Conservation (phyloP, 2,113 vertebrate genomes). For the Perca fluviatilis region DNA sequence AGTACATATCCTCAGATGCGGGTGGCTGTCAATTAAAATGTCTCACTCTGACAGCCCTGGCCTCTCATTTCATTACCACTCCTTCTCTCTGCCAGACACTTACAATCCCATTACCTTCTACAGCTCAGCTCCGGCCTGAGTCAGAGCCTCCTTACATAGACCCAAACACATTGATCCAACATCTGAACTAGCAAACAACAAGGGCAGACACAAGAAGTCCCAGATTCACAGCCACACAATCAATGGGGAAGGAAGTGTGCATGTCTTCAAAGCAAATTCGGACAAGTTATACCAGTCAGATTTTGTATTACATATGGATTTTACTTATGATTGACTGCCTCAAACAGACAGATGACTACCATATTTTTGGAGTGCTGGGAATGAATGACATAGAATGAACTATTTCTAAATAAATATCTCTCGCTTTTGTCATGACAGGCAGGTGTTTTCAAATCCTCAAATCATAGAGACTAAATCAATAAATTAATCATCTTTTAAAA, state of each 20-base stretch:
- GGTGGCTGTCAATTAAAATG: slow-evolving; percentile 37
- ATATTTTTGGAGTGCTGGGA: slow-evolving; percentile 3
- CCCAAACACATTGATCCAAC: slow-evolving; percentile 68
- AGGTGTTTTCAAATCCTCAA: slow-evolving; percentile 26
- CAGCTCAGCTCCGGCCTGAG: slow-evolving; percentile 36
- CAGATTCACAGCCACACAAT: slow-evolving; percentile 48
- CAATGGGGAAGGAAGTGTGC: slow-evolving; percentile 32
- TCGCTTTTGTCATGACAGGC: neutral
- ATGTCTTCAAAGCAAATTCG: slow-evolving; percentile 34
- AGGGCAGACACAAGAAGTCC: slow-evolving; percentile 22
- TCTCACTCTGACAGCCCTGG: slow-evolving; percentile 23
- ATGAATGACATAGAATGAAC: slow-evolving; percentile 1
- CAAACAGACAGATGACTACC: slow-evolving; percentile 3
- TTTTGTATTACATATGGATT: slow-evolving; percentile 35
- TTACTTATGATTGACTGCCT: slow-evolving; percentile 9
- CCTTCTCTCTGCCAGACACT: slow-evolving; percentile 59
- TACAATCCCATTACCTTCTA: slow-evolving; percentile 72
- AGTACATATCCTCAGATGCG: slow-evolving; percentile 6
- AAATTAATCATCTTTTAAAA: slow-evolving; percentile 7
- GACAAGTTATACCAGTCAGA: neutral
- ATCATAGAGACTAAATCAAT: neutral
- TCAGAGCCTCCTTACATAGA: slow-evolving; percentile 36
- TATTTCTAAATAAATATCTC: slow-evolving; percentile 8
- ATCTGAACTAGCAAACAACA: slow-evolving; percentile 51
- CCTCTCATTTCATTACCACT: slow-evolving; percentile 69